Evolutionary conservation across 2,797 vertebrate genomes (phyloP).

Genomic region (Scolopax rusticola): DNA sequence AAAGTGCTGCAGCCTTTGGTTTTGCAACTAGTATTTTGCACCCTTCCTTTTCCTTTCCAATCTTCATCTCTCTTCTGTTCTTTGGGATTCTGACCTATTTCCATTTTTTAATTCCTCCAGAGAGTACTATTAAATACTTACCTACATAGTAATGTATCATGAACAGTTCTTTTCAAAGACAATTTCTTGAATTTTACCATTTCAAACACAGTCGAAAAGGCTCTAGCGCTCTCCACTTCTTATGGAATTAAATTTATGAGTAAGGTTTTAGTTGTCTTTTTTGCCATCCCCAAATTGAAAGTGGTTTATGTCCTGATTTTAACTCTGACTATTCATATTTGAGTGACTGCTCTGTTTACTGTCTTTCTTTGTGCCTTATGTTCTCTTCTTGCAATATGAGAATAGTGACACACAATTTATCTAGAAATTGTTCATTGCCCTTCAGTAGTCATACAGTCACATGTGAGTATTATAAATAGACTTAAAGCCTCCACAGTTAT

Average conservation of each 20-base stretch:
- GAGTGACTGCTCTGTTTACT: neutral
- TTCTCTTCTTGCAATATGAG: neutral
- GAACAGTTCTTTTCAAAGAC: neutral
- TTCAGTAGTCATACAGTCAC: neutral
- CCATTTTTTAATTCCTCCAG: neutral
- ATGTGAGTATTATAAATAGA: neutral
- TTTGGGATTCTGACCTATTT: neutral
- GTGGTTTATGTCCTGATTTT: neutral
- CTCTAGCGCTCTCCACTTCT: neutral
- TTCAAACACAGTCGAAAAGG: neutral
- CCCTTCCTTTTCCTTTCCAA: neutral
- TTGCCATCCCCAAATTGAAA: neutral
- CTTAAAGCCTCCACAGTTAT: neutral
- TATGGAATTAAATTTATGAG: neutral
- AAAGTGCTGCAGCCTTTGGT: neutral
- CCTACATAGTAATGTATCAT: neutral
- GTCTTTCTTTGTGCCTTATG: neutral
- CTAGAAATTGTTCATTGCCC: slow-evolving; percentile 22
- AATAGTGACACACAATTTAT: neutral
- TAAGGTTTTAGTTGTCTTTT: neutral
- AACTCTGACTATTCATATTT: neutral
- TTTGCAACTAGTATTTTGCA: neutral
- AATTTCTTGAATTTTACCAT: neutral
- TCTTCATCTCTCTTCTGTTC: neutral
- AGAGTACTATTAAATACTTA: neutral